Evolutionary conservation across 2,888 invertebrate species (phyloP).

Genomic region (Aproaerema taeniolella): DNA sequence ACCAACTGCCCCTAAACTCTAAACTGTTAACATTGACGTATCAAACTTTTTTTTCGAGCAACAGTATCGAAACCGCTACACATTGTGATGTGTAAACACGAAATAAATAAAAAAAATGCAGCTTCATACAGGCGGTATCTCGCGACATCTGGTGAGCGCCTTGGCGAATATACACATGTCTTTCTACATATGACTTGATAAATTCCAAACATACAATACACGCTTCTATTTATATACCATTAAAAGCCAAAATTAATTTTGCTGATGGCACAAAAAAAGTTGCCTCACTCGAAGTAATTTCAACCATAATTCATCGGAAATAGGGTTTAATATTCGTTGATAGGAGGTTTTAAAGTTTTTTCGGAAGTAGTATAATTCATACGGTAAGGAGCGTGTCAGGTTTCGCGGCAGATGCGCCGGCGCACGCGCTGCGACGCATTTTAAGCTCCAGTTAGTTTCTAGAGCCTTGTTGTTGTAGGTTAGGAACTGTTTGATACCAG

Average conservation of each 20-base stretch:
- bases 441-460: constrained; percentile 28
- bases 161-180: constrained; percentile 63
- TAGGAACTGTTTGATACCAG: too few species aligned
- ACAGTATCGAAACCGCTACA: constrained; percentile 52
- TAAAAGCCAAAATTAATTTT: too few species aligned
- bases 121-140: constrained; percentile 33
- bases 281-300: not conserved
- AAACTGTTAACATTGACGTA: too few species aligned
- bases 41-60: constrained; percentile 27
- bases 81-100: constrained; percentile 29
- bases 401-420: constrained; percentile 64
- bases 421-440: constrained; percentile 54
- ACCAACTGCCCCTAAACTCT: too few species aligned
- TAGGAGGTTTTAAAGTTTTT: constrained; percentile 34
- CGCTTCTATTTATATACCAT: not conserved
- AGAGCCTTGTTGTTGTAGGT: constrained; percentile 19
- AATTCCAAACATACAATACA: too few species aligned
- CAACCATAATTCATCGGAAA: not conserved
- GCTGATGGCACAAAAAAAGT: too few species aligned
- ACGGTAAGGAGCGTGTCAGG: constrained; percentile 67
- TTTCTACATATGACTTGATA: constrained; percentile 55
- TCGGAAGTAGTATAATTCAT: constrained; percentile 64
- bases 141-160: constrained; percentile 56
- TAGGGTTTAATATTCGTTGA: not conserved
- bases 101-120: constrained; percentile 32